Percentiles rank a stretch among this genome's conserved stretches.
Evolutionary conservation across 1,140 invertebrate genomes (phyloP).

Genomic region (Dendrolimus punctatus): DNA sequence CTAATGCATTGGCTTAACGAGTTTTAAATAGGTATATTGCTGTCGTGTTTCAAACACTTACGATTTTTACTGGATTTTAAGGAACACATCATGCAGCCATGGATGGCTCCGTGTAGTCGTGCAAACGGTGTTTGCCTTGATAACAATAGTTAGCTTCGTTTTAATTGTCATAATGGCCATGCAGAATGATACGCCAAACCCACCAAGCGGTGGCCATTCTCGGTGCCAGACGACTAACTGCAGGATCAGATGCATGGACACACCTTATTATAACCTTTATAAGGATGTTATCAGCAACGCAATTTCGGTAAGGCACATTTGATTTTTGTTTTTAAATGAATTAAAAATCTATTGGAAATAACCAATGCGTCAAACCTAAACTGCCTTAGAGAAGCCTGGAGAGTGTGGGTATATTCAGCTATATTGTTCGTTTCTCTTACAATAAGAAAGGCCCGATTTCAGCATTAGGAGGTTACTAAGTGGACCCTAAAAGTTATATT

Average conservation of each 20-base stretch:
- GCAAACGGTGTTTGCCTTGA: constrained; percentile 36
- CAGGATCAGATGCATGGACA: constrained; percentile 30
- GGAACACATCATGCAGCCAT: constrained; percentile 45
- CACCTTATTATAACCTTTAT: constrained; percentile 28
- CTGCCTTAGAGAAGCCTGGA: too few species aligned
- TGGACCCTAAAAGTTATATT: too few species aligned
- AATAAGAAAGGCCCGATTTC: too few species aligned
- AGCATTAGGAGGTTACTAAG: too few species aligned
- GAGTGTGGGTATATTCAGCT: too few species aligned
- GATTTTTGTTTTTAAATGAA: not conserved
- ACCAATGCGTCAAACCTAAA: too few species aligned
- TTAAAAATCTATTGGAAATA: not conserved
- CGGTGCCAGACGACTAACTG: constrained; percentile 20
- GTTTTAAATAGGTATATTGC: constrained; percentile 11
- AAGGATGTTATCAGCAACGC: constrained; percentile 31
- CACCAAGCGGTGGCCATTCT: not conserved
- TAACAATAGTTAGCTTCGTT: constrained; percentile 52
- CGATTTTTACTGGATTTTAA: constrained; percentile 14
- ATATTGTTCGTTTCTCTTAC: too few species aligned
- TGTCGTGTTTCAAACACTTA: constrained; percentile 1
- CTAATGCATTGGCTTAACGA: not conserved
- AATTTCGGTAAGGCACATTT: constrained; percentile 24
- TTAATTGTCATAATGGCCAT: constrained; percentile 43
- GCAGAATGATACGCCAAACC: not conserved
- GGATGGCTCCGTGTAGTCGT: constrained; percentile 45